Percentiles rank a stretch among this genome's conserved stretches.
Evolutionary conservation across 2,888 invertebrate species (phyloP).

Genomic region (Polydrusus cervinus): DNA sequence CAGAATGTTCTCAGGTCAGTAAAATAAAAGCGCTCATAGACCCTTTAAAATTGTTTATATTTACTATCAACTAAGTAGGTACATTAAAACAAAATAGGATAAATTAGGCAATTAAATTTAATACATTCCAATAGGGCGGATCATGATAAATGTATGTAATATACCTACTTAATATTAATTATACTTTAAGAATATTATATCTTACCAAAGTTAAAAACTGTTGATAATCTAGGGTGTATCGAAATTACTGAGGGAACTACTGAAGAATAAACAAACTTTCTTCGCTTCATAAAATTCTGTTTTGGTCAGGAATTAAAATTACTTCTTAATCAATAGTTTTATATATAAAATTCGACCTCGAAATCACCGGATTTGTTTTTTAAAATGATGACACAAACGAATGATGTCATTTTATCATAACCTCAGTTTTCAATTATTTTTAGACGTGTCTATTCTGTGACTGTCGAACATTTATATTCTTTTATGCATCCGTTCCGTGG

Average conservation of each 20-base stretch:
- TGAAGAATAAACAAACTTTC: conserved; percentile 7
- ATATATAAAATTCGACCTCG: conserved; percentile 9
- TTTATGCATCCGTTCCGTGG: not conserved
- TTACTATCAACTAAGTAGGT: too few species aligned
- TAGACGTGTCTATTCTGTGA: not conserved
- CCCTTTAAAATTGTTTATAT: too few species aligned
- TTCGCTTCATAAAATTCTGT: conserved; percentile 14
- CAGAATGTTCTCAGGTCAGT: too few species aligned
- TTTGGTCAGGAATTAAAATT: not conserved
- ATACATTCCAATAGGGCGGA: too few species aligned
- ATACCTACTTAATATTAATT: not conserved
- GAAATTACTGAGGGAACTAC: not conserved
- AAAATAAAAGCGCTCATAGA: too few species aligned
- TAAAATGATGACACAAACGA: not conserved
- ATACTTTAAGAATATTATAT: not conserved
- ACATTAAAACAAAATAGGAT: too few species aligned
- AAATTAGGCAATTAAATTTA: too few species aligned
- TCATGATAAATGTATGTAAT: not conserved
- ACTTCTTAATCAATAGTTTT: conserved; percentile 5
- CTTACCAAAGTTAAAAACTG: conserved; percentile 2
- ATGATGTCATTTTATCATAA: not conserved
- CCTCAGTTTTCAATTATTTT: not conserved
- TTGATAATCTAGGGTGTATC: not conserved
- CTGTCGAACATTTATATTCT: not conserved
- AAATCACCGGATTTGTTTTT: conserved; percentile 2